A percentile compares a stretch with the other conserved stretches of the same genome.
Evolutionary conservation across 2,113 vertebrate species (phyloP).

Genomic region (Periophthalmus modestus): DNA sequence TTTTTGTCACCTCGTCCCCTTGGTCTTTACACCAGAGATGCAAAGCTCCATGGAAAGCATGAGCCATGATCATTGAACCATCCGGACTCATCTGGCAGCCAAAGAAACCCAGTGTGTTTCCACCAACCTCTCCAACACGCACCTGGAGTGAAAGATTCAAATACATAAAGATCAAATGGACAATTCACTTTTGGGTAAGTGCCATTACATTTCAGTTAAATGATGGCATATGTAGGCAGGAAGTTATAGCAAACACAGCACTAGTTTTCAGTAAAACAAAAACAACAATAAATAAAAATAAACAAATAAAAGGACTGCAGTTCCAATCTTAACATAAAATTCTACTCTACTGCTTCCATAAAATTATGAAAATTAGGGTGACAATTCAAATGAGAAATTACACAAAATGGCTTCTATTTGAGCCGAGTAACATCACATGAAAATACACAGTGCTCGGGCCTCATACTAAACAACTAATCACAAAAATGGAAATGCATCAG

Average conservation of each 20-base stretch:
- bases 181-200: conserved; percentile 4
- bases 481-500: conserved; percentile 41
- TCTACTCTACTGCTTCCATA: neutral
- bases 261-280: too few species aligned
- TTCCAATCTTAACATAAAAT: neutral
- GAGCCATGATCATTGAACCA: conserved; percentile 88
- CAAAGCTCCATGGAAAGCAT: conserved; percentile 92
- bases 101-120: conserved; percentile 95
- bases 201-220: conserved; percentile 16
- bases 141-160: conserved; percentile 75
- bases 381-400: conserved; percentile 59
- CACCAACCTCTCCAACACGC: conserved; percentile 95
- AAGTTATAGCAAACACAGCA: neutral
- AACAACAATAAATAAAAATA: too few species aligned
- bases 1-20: conserved; percentile 73
- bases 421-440: conserved; percentile 44
- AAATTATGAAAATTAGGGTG: conserved; percentile 19
- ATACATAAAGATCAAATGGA: conserved; percentile 16
- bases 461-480: conserved; percentile 58
- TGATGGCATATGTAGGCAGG: neutral
- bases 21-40: conserved; percentile 89
- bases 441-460: conserved; percentile 32
- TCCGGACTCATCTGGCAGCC: conserved; percentile 93
- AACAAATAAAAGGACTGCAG: too few species aligned
- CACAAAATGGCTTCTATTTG: conserved; percentile 59